Percentiles rank a stretch among this genome's conserved stretches.
These are phyloP conservation scores for Agonopterix alstromeriana DNA, from an alignment of 2,888 invertebrate genomes.

Conservation along the genomic window DNA sequence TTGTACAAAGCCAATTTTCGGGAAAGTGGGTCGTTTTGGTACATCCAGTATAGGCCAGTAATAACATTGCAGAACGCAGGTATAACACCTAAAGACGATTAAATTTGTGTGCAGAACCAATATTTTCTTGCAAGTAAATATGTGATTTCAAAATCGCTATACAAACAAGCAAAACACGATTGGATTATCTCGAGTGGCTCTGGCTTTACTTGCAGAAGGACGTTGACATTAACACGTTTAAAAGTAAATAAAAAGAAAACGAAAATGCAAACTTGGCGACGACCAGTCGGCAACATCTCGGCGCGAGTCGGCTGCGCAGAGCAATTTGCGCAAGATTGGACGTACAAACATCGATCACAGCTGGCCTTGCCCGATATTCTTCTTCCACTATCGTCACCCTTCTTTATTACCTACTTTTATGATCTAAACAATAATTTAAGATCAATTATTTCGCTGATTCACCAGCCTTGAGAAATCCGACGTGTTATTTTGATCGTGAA, in stretches of 20 bases:
- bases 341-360: constrained; percentile 49
- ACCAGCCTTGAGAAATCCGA: background rate
- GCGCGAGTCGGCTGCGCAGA: constrained; percentile 4
- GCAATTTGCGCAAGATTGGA: constrained; percentile 47
- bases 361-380: constrained; percentile 68
- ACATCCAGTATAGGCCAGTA: too few species aligned
- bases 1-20: too few species aligned
- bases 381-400: constrained; percentile 24
- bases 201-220: constrained; percentile 29
- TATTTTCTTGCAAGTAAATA: too few species aligned
- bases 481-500: background rate
- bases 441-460: constrained; percentile 3
- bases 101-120: too few species aligned
- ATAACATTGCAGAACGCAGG: too few species aligned
- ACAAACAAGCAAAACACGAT: too few species aligned
- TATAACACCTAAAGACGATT: too few species aligned
- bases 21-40: too few species aligned
- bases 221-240: constrained; percentile 42
- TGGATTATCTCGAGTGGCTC: too few species aligned
- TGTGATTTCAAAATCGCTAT: too few species aligned
- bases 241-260: constrained; percentile 36
- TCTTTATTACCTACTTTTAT: constrained; percentile 3
- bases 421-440: constrained; percentile 4
- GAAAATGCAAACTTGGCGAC: constrained; percentile 40
- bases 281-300: constrained; percentile 16